Conservation (phyloP, 2,888 invertebrate genomes). For the Romanomermis culicivorax region DNA sequence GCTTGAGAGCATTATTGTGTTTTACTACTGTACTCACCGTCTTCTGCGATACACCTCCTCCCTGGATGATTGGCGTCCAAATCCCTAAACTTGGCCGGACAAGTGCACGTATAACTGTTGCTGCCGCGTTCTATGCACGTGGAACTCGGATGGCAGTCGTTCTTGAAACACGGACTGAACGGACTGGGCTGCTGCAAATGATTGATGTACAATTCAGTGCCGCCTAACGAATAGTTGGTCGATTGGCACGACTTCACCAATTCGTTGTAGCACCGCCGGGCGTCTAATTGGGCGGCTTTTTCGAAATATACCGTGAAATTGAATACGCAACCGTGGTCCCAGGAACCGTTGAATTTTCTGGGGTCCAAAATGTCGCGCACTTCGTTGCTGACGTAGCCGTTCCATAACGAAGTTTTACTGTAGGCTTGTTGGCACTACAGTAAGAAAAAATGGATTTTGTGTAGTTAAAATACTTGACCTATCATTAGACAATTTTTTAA, state of each 20-base stretch:
- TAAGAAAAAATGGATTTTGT: background rate
- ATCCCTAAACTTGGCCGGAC: constrained; percentile 22
- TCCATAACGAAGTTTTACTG: background rate
- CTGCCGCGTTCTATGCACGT: constrained; percentile 21
- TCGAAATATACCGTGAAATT: constrained; percentile 27
- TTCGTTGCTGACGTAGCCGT: constrained; percentile 7
- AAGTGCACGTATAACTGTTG: constrained; percentile 23
- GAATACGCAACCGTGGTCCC: constrained; percentile 23
- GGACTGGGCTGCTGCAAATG: constrained; percentile 25
- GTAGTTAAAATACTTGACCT: background rate
- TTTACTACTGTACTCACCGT: too few relatives aligned
- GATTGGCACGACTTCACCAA: constrained; percentile 19
- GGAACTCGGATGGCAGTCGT: constrained; percentile 10
- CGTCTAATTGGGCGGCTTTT: constrained; percentile 13
- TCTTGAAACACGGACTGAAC: constrained; percentile 26
- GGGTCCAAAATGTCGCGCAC: constrained; percentile 23
- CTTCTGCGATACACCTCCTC: constrained; percentile 10
- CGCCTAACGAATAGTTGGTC: constrained; percentile 25
- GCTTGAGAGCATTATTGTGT: too few relatives aligned
- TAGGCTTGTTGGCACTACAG: constrained; percentile 3
- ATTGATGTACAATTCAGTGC: constrained; percentile 22
- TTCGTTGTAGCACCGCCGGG: background rate
- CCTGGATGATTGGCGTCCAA: constrained; percentile 24
- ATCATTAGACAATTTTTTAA: background rate
- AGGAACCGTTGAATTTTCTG: constrained; percentile 20